Base-by-base conservation (phyloP, 2,113 vertebrate genomes). In the Myodes glareolus region DNA sequence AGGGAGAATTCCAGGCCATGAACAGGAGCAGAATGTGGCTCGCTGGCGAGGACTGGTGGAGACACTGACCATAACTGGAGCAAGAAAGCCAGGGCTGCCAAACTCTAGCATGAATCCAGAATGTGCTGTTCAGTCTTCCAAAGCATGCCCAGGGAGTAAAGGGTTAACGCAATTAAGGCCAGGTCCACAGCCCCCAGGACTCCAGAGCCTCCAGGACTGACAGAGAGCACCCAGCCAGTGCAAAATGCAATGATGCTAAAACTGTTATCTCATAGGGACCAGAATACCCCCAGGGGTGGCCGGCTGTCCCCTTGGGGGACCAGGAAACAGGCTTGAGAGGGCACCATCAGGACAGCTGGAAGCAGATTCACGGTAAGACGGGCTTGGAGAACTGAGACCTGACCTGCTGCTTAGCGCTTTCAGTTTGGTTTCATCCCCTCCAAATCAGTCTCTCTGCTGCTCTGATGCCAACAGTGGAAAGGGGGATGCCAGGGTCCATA, bases 211-310 rank as follows among this genome's bases (percentile, higher is more conserved):
- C 33, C 7, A 5, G 23, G 87, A 52, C 1, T 2, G 23, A 0
- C 1, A 31, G 5, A 77, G 47, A 9, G 4, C 36, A 63, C 36
- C 33, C 16, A 25, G 1, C 21, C 39, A 58, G 8, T 36, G 19
- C 39, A 12, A 16, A 45, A 3, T 42, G 58, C 39, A 23, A 1
- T 8, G 70, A 52, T 55, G 45, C 65, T 8, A 33, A 72, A 45
- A 67, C 39, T 16, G n/a, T 9, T 82, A 25, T 39, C 76, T 1
- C 33, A 29, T 6, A 85, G 27, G 29, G 31, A 1, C 1, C 27
- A 72, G 39, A 67, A 1, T 0, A 1, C 0, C 80, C 31, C 61
- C n/a, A 0, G 7, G 2, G 0, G 4, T 1, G 16, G 19, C 0
- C 50, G 58, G 75, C 80, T 76, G 52, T 50, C 17, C 16, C 33